Evolutionary conservation across 2,113 vertebrate genomes (phyloP), one percentile per base, ranked within the genome.

Genomic region (Machaerirhynchus nigripectus): DNA sequence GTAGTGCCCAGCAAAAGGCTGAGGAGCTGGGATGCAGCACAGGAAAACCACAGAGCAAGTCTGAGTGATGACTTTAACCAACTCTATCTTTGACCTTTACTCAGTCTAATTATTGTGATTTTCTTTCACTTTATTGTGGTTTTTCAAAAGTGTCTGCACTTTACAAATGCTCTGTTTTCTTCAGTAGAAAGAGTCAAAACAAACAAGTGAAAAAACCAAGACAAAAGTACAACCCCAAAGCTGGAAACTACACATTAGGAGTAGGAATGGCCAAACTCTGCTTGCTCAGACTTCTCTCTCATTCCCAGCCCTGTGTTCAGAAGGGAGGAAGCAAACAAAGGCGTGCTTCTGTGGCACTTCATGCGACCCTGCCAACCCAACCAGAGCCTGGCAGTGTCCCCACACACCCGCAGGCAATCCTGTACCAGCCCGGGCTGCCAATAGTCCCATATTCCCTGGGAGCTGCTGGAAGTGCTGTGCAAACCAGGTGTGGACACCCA

Each of bases 21-120:
- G 61, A 61, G 76, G 42, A 82, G 69, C 52, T 89, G 57, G 63
- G 90, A 61, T 12, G 28, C 64, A 89, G 53, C 92, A 59, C 16
- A 4, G 64, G 63, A 93, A 97, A 97, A 97, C 37, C 92, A 71
- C 64, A 97, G 89, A 77, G 60, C 50, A 65, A 84, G 11, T 39
- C 5, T 75, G 26, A 40, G 77, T 50, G 74, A 90, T 68, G 49
- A 71, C 33, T 71, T 71, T 56, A 65, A 59, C 90, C 74, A 92
- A 61, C 42, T 87, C 70, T 82, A 53, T 87, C 83, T 84, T 93
- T 97, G 80, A 86, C 63, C 71, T 97, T 91, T 87, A 84, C 31
- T 92, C 37, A n/a, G 81, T 11, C 39, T 97, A 95, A 97, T 97
- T 95, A 97, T 78, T 90, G 87, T 97, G 44, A 93, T 95, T 96